A percentile compares a stretch with the other conserved stretches of the same genome.
Evolutionary conservation across 2,113 vertebrate species (phyloP).

Genomic region (Heliornis fulica): DNA sequence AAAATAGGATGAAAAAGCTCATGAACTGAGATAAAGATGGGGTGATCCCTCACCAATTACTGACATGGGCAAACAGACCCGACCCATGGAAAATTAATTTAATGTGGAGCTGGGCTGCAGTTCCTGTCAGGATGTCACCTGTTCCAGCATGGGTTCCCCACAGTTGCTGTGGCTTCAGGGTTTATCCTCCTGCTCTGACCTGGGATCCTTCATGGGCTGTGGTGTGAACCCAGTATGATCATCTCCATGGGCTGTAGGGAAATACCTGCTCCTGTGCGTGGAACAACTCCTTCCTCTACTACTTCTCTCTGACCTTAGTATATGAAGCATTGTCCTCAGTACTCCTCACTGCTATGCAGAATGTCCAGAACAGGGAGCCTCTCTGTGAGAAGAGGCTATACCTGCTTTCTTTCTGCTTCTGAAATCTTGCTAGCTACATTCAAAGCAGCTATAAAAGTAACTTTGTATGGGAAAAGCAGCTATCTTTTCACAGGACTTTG

Average conservation of each 20-base stretch:
- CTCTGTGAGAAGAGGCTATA: neutral
- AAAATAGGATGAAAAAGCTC: neutral
- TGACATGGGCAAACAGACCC: neutral
- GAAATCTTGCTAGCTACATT: neutral
- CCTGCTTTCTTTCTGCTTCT: neutral
- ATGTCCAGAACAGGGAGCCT: neutral
- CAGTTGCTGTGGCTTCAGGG: neutral
- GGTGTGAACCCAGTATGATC: neutral
- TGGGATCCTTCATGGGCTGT: neutral
- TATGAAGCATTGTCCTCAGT: fast-evolving
- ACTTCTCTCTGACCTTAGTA: neutral
- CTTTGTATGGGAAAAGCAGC: neutral
- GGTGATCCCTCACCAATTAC: neutral
- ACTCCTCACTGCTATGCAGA: neutral
- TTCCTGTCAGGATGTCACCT: neutral
- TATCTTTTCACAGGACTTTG: neutral
- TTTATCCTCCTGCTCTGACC: neutral
- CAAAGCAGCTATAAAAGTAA: neutral
- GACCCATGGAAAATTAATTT: neutral
- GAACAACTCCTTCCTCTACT: neutral
- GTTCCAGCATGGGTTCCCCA: neutral
- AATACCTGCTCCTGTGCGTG: neutral
- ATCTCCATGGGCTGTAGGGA: neutral
- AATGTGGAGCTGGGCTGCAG: neutral
- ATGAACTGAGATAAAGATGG: neutral